phyloP scores from a whole-genome alignment of 2,888 invertebrate species.

The Drosophila paranaensis region DNA sequence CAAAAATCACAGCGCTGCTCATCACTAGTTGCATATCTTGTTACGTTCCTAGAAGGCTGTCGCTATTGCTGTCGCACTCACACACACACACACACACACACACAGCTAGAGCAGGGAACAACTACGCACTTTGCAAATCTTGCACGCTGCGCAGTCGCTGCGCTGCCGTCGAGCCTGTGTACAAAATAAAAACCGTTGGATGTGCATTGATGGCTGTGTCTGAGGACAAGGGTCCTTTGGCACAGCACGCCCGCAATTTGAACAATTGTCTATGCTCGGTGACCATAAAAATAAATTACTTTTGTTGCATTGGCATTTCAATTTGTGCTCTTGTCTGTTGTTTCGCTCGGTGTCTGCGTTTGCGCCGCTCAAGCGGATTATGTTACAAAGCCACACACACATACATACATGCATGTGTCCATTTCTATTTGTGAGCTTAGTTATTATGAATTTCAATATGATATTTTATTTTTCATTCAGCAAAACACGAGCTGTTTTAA shows the following conservation, averaged over 20 bases:
- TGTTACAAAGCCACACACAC: constrained; percentile 40
- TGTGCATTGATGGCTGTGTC: constrained; percentile 17
- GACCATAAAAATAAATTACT: constrained; percentile 67
- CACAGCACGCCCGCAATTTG: constrained; percentile 67
- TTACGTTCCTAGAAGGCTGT: constrained; percentile 55
- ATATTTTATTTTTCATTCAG: constrained; percentile 40
- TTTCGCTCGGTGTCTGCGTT: constrained; percentile 28
- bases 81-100: not conserved
- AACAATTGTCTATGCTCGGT: constrained; percentile 46
- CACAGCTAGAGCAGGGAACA: not conserved
- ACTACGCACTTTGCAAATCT: constrained; percentile 52
- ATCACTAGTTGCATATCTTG: constrained; percentile 36
- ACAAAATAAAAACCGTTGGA: constrained; percentile 77
- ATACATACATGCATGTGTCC: not conserved
- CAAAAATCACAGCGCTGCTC: constrained; percentile 21
- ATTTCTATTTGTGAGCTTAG: constrained; percentile 33
- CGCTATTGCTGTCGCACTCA: constrained; percentile 20
- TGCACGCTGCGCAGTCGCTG: constrained; percentile 23
- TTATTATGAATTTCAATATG: constrained; percentile 40
- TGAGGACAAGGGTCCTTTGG: constrained; percentile 38
- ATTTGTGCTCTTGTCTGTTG: constrained; percentile 55
- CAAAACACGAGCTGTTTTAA: constrained; percentile 26
- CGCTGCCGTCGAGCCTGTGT: constrained; percentile 58
- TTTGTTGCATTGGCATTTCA: constrained; percentile 72
- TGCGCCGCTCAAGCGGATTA: constrained; percentile 41